A percentile compares a stretch with the other conserved stretches of the same genome.
Conservation (phyloP, 37 sponge, comb jelly and placozoan species). For the Spongilla lacustris region DNA sequence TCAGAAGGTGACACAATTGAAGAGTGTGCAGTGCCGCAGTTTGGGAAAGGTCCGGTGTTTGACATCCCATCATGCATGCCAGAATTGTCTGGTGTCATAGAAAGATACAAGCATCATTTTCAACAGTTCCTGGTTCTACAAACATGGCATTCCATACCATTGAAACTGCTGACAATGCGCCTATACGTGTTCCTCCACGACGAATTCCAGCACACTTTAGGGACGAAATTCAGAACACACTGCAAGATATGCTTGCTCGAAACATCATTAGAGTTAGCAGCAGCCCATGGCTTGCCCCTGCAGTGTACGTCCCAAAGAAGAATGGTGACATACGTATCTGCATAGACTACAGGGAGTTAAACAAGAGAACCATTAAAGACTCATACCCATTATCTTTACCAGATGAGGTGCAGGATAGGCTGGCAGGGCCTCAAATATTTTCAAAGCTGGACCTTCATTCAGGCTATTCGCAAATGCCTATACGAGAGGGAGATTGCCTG, state of each 20-base stretch:
- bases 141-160: constrained; percentile 31
- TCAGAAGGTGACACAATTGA: constrained; percentile 27
- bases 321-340: constrained; percentile 56
- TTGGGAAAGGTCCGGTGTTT: neutral
- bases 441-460: constrained; percentile 57
- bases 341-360: constrained; percentile 68
- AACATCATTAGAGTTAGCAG: constrained; percentile 63
- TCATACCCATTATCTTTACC: constrained; percentile 68
- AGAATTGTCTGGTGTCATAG: constrained; percentile 2
- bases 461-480: constrained; percentile 68
- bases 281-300: constrained; percentile 78
- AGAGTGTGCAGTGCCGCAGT: constrained; percentile 53
- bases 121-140: constrained; percentile 47
- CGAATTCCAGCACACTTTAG: constrained; percentile 58
- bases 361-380: constrained; percentile 56
- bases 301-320: constrained; percentile 59
- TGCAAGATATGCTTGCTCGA: constrained; percentile 52
- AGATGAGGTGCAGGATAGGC: constrained; percentile 69
- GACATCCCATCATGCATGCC: constrained; percentile 19
- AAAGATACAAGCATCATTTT: constrained; percentile 29
- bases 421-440: constrained; percentile 51
- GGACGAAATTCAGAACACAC: constrained; percentile 44
- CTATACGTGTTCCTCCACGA: constrained; percentile 40
- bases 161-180: constrained; percentile 29
- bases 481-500: constrained; percentile 31